phyloP scores from a whole-genome alignment of 2,113 vertebrate species.

The Acanthochromis polyacanthus region DNA sequence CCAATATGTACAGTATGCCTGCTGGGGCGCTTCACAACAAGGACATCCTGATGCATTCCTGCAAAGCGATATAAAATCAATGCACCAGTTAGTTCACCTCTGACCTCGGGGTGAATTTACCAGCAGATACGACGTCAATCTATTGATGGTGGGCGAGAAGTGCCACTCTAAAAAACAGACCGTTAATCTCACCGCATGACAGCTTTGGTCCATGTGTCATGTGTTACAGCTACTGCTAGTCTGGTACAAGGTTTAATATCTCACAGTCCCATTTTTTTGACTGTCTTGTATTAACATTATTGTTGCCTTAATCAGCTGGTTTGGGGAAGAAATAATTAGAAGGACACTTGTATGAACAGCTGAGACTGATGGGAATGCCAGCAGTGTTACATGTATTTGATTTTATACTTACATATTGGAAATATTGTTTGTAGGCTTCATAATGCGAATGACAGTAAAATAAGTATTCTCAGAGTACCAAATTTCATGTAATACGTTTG shows the following conservation, averaged over 20 bases:
- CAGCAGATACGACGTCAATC: conserved; percentile 56
- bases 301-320: conserved; percentile 5
- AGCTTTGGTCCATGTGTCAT: background rate
- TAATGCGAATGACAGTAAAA: no score
- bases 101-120: conserved; percentile 64
- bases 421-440: no score
- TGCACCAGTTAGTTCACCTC: conserved; percentile 62
- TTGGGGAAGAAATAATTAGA: background rate
- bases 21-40: conserved; percentile 36
- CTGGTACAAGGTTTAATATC: background rate
- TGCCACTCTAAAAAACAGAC: conserved; percentile 24
- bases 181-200: conserved; percentile 39
- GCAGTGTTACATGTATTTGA: no score
- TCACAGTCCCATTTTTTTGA: background rate
- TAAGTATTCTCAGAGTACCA: no score
- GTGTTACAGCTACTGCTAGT: background rate
- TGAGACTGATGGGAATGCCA: no score
- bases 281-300: background rate
- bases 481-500: background rate
- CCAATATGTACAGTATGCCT: conserved; percentile 39
- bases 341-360: no score
- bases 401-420: no score
- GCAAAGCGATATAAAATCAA: conserved; percentile 64
- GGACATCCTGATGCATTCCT: conserved; percentile 38
- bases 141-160: conserved; percentile 55